phyloP scores from a whole-genome alignment of 1,140 invertebrate genomes.

The Philopotamus ludificatus region DNA sequence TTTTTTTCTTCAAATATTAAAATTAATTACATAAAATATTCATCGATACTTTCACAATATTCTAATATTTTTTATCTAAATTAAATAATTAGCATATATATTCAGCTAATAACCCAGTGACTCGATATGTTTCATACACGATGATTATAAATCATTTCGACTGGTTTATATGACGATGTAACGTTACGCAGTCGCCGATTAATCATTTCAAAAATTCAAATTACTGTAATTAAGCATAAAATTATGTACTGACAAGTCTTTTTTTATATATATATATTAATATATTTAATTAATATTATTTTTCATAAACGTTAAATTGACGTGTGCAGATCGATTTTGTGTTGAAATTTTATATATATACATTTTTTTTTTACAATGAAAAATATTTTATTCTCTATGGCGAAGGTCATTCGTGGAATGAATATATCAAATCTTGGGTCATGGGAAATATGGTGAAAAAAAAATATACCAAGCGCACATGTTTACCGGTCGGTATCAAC shows the following conservation, averaged over 20 bases:
- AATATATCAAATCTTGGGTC: not conserved
- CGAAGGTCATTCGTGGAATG: not conserved
- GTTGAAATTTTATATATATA: too few relatives aligned
- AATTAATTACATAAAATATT: not conserved
- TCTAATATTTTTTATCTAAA: not conserved
- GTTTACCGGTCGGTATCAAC: not conserved
- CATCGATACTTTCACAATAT: not conserved
- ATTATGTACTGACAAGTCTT: slow-evolving; percentile 8
- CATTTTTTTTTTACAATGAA: too few relatives aligned
- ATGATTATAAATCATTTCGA: not conserved
- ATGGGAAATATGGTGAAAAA: not conserved
- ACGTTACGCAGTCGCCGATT: not conserved
- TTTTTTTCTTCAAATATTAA: not conserved
- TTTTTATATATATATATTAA: not conserved
- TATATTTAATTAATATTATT: not conserved
- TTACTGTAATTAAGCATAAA: slow-evolving; percentile 13
- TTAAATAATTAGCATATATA: not conserved
- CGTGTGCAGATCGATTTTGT: not conserved
- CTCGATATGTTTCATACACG: not conserved
- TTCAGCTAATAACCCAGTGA: not conserved
- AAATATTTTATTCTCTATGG: too few relatives aligned
- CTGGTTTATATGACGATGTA: too few relatives aligned
- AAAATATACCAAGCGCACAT: not conserved
- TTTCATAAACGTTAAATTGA: not conserved
- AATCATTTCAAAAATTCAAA: not conserved